A percentile compares a stretch with the other conserved stretches of the same genome.
These are phyloP conservation scores for Anthopleura sola DNA, from an alignment of 64 coral and sea anemone genomes.

Conservation along the genomic window DNA sequence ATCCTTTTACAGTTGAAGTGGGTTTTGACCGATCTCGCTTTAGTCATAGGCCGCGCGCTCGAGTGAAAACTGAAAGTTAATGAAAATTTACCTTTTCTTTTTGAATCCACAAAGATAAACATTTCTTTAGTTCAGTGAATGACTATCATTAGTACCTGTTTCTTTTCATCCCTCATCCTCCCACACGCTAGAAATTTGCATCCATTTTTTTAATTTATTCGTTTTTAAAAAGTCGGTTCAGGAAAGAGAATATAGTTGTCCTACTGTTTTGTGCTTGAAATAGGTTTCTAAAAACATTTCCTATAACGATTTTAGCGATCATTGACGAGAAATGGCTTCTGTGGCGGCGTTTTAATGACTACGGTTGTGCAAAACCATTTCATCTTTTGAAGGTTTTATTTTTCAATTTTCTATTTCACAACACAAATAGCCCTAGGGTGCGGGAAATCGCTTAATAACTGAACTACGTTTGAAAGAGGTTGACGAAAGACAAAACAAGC, in stretches of 20 bases:
- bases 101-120: background rate
- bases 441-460: slow-evolving; percentile 6
- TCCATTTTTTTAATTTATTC: no score
- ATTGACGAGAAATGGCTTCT: background rate
- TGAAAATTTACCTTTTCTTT: background rate
- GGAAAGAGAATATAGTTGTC: no score
- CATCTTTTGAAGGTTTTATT: background rate
- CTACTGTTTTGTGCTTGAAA: background rate
- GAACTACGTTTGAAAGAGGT: background rate
- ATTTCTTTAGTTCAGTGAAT: background rate
- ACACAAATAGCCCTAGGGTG: background rate
- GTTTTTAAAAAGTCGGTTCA: no score
- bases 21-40: background rate
- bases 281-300: background rate
- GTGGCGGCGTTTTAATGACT: background rate
- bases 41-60: background rate
- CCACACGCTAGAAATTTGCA: background rate
- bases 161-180: background rate
- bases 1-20: slow-evolving; percentile 11
- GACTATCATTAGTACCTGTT: background rate
- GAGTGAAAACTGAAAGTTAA: background rate
- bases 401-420: background rate
- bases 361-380: background rate
- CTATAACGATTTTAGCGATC: background rate
- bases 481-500: slow-evolving; percentile 5